Evolutionary conservation across 2,888 invertebrate genomes (phyloP), one percentile per base, ranked within the genome.

Genomic region (Pachymerium ferrugineum): DNA sequence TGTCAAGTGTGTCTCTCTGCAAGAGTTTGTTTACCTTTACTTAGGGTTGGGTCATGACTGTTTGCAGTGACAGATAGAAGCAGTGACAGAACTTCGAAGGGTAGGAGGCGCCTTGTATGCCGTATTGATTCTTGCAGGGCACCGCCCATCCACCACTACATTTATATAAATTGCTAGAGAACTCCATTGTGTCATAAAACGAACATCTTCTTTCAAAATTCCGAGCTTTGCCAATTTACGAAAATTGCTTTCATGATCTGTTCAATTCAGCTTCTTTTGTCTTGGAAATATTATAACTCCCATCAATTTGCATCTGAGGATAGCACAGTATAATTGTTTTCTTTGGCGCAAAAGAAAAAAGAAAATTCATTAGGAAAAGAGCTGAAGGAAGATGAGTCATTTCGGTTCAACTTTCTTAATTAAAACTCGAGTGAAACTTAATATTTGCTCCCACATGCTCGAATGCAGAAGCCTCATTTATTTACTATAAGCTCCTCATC

Each of bases 351-450:
- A 47, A 19, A 14, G 2, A n/a, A 47, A 47, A 16, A 47, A 16
- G n/a, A 14, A 47, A 42, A 42, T 47, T 47, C 47, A 47, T 47
- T 47, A 47, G 47, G 2, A 47, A 47, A n/a, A n/a, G n/a, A n/a
- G n/a, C n/a, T n/a, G n/a, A n/a, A n/a, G n/a, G 47, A 47, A 47
- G 47, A 47, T 16, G 47, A 47, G 47, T 47, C 47, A 47, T 47
- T 47, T 47, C 47, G 47, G 47, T 47, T 47, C 47, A 47, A 47
- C 47, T 47, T 47, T 47, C 47, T 47, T 47, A 47, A 47, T 47
- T 47, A 47, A 47, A 47, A 47, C 47, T 47, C n/a, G 47, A 47
- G 47, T 47, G 16, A 47, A 47, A 47, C 22, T 47, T 47, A 47
- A 47, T 47, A 47, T 47, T 47, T 47, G 19, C 47, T 47, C 19